Evolutionary conservation across 2,797 vertebrate species (phyloP), one percentile per base, ranked within the genome.

Genomic region (Enoplosus armatus): DNA sequence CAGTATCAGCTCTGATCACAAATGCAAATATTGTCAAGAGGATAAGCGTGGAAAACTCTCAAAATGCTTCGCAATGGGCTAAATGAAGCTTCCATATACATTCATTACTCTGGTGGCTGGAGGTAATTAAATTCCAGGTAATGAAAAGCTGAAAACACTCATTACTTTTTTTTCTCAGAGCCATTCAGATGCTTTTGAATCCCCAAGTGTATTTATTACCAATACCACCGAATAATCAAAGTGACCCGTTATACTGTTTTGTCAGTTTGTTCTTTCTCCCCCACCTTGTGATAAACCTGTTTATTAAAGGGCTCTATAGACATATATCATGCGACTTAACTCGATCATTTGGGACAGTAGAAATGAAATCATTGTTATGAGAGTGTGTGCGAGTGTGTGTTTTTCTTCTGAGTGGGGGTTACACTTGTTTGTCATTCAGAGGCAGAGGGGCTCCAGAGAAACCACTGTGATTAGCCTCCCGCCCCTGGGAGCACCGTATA

Each of bases 1-100:
- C 64, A 83, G 85, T 92, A 91, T 92, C 86, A 66, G 76, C 82
- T 88, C 84, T 86, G 85, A 92, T 90, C 90, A 83, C 85, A 86
- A 86, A 72, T 83, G 76, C 82, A 93, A 93, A 93, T 91, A 92
- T 89, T 90, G 84, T 85, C 72, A 37, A 22, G 79, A 69, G 84
- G 87, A 88, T 85, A 62, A 83, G 71, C 20, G 9, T 24, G 45
- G 73, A 82, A 86, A 83, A 83, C 53, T 78, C 47, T 81, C 82
- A 72, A 81, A 89, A 84, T 68, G 62, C 45, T 39, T 72, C 41
- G 67, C 72, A 77, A 59, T 58, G 60, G 50, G 51, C 82, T 58
- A 64, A 83, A 80, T 51, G 9, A 62, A 79, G 72, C 61, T 39
- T 68, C n/a, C 59, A 61, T 63, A 72, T 75, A 65, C 73, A 51